Base-by-base conservation (phyloP, 2,797 vertebrate species). In the Pyrocephalus nanus region DNA sequence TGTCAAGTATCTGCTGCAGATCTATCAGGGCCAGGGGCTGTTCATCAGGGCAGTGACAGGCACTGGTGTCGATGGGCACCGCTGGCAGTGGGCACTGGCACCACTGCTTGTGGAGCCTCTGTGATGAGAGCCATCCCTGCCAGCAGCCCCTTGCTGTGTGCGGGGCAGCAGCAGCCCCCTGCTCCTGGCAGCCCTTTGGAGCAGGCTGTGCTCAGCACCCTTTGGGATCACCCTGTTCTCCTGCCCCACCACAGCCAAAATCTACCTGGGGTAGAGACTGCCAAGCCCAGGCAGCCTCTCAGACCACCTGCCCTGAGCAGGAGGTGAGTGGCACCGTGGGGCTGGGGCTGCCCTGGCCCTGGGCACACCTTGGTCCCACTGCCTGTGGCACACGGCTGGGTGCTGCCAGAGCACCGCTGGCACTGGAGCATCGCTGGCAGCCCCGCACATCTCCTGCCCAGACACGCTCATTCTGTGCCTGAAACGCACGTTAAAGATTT, bases 281-380 rank as follows among this genome's bases (percentile, higher is more conserved):
- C 8, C 0, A 1, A 53, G 38, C 25, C 45, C 60, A 8, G 23
- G 45, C 14, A 26, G 4, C 3, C 12, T 47, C 34, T 22, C 19
- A 36, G 55, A 30, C 32, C 18, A 1, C 3, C 10, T 0, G 3
- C 32, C 51, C 47, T 9, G 32, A 30, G 40, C 27, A 38, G 45
- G 32, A 48, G 47, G 38, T 4, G 47, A 29, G 29, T 34, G 77
- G 19, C 16, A 9, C 57, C 0, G 0, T 5, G 12, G 47, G n/a
- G 23, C 20, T 6, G 74, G 23, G 45, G 38, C 11, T 16, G 66
- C 72, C 60, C 45, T 2, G 4, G 43, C 78, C n/a, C 43, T 5
- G 18, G 8, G 38, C 7, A 3, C 22, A 11, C 9, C 40, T 48
- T 0, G 0, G 13, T 47, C 11, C 15, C 9, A 0, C 53, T 47